Base-by-base conservation (phyloP, 2,888 invertebrate genomes). In the Sylvicola fuscatus region DNA sequence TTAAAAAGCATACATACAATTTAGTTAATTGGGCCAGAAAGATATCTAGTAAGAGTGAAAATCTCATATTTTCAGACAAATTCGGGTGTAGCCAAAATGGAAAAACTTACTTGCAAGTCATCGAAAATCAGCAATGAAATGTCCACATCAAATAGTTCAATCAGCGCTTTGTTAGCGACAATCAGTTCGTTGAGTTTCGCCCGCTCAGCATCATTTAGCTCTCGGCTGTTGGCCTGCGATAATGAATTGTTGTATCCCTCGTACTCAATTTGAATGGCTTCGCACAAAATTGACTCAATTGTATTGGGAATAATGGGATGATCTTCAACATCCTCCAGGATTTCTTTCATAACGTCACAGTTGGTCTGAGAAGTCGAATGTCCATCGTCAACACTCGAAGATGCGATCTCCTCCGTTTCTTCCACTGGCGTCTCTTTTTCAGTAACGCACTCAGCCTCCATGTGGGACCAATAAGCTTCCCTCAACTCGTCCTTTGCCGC, bases 221-320 rank as follows among this genome's bases (percentile, higher is more conserved):
- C 70, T 29, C 70, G 47, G 27, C 44, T 48, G 7, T 42, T 29
- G 60, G 1, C 71, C 72, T 5, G 66, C 68, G 3, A 66, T 32
- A 63, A 59, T 17, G 69, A 66, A 0, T 72, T 67, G 1, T 70
- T 66, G 48, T 73, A 76, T 0, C 77, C 70, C 46, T 80, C 80
- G 51, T 77, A 86, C 56, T 87, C 86, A 39, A 86, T 59, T 46
- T 81, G 81, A 42, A 86, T 84, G 7, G 86, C 86, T 48, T 84
- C 81, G 40, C 78, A 81, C 27, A 86, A 58, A 46, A 86, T 82
- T 1, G 82, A 78, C 50, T 84, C 83, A 53, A 86, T 80, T 3
- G 79, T 78, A 53, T 74, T 74, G 0, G 69, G 70, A 45, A 70
- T 69, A 30, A 62, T 59, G 11, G 63, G 60, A 53, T 69, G 66